Base-by-base conservation (phyloP, 2,888 invertebrate species). In the Trachelus tabidus region DNA sequence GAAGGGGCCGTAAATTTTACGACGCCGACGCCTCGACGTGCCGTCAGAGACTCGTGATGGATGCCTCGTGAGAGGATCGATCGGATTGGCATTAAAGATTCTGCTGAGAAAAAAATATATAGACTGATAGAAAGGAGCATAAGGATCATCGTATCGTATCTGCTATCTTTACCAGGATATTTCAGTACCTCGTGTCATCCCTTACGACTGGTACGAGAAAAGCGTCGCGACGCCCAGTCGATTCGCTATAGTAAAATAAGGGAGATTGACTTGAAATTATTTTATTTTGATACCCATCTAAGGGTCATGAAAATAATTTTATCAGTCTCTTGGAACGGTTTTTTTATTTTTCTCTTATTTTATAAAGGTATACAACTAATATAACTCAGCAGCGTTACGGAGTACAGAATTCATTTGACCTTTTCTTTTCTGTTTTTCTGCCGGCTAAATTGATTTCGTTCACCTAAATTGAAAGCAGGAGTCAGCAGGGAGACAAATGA, bases 1-100 rank as follows among this genome's bases (percentile, higher is more conserved):
- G 71, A 71, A 71, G 23, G 31, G 71, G 33, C 71, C 71, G 33
- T 71, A 71, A 31, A 34, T 71, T 71, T 71, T 71, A 33, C 71
- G 71, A 33, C 71, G 71, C 71, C 71, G 56, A 56, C 56, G 56
- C 56, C 23, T 56, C 56, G 9, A 56, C 56, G 56, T 56, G 56
- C 23, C 56, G 23, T 56, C 23, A 56, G 56, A 56, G 56, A 23
- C 56, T 56, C 23, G 56, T 56, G 56, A 56, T 56, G 56, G 56
- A 56, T 56, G 56, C 56, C 56, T 56, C 56, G 56, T 56, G 56
- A 56, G 56, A 56, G 56, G 23, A 56, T 56, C 56, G 56, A 56
- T 56, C 56, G 56, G 56, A 56, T 56, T 56, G 56, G 23, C 56
- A 56, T 56, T 23, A 23, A 56, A 56, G 56, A 56, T 23, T 56